Evolutionary conservation across 1,140 invertebrate species (phyloP).

Genomic region (Wiebesia pumilae): DNA sequence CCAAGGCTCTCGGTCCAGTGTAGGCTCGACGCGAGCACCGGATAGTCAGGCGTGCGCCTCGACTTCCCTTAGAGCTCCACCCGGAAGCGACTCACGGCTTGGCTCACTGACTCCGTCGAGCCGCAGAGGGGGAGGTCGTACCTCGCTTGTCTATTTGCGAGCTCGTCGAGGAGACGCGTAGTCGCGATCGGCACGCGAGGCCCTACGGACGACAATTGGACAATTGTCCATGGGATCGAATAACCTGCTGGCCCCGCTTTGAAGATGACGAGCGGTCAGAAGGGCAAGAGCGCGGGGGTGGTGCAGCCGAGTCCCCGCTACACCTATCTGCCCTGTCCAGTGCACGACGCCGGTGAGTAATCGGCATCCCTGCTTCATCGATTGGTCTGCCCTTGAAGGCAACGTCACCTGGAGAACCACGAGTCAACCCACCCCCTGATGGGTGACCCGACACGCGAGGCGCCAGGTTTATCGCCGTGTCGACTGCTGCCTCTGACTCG

Average conservation of each 20-base stretch:
- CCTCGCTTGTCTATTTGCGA: not conserved
- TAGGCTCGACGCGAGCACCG: not conserved
- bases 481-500: no score
- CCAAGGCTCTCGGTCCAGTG: constrained; percentile 21
- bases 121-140: not conserved
- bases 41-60: not conserved
- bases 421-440: no score
- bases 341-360: constrained; percentile 66
- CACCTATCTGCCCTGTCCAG: constrained; percentile 69
- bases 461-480: no score
- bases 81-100: not conserved
- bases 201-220: not conserved
- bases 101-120: not conserved
- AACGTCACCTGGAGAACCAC: no score
- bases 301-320: constrained; percentile 64
- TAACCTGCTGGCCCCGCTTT: not conserved
- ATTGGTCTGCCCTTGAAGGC: not conserved
- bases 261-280: constrained; percentile 66
- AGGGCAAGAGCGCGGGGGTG: constrained; percentile 58
- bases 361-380: not conserved
- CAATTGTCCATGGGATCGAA: not conserved
- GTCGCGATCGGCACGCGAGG: not conserved
- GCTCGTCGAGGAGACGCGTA: not conserved
- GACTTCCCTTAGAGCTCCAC: not conserved
- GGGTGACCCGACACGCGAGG: no score